Conservation (phyloP, 2,113 vertebrate species). For the Spilogale gracilis region DNA sequence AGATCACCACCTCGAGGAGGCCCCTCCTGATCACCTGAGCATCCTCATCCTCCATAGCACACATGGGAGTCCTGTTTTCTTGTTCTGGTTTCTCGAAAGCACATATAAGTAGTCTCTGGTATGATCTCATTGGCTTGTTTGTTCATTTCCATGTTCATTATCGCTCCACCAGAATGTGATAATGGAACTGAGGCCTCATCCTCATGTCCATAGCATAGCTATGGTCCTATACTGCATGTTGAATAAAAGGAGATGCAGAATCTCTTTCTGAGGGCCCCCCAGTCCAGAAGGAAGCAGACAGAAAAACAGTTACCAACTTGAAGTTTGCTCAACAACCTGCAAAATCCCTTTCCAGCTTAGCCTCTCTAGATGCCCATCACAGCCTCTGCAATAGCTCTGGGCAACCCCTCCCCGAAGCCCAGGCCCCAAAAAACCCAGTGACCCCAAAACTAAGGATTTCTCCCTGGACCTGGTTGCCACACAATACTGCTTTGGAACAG, state of each 20-base stretch:
- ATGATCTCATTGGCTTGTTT: too few relatives aligned
- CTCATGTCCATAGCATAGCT: not conserved
- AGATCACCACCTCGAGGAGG: not conserved
- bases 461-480: slow-evolving; percentile 53
- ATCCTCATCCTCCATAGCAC: too few relatives aligned
- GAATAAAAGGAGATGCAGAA: not conserved
- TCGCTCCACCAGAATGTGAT: not conserved
- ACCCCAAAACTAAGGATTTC: slow-evolving; percentile 48
- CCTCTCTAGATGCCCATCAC: accelerated
- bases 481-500: slow-evolving; percentile 55
- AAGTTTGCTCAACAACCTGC: not conserved
- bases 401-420: not conserved
- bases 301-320: not conserved
- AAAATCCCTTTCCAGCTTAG: not conserved
- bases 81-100: not conserved
- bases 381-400: not conserved
- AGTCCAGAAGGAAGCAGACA: not conserved
- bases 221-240: too few relatives aligned
- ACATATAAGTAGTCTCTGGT: not conserved
- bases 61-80: not conserved
- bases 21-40: not conserved
- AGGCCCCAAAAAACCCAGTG: not conserved
- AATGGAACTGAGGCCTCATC: not conserved
- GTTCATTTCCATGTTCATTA: not conserved
- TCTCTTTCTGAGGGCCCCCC: not conserved